These are phyloP conservation scores for Paelopatides confundens DNA, from an alignment of 53 echinoderm and acorn worm species.

Conservation along the genomic window DNA sequence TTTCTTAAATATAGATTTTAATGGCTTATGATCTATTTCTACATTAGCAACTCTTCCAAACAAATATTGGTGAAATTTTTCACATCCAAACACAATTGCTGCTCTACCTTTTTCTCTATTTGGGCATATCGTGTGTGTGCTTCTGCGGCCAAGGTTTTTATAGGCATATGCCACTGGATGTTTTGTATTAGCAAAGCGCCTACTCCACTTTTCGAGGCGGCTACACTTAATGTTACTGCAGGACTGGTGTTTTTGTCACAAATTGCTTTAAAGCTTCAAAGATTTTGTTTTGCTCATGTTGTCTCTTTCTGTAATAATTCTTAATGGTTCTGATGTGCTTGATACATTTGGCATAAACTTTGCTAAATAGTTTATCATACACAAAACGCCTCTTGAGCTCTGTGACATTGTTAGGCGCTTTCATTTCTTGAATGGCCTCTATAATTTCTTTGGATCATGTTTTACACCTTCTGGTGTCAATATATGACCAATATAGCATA, in stretches of 20 bases:
- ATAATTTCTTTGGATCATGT: not conserved
- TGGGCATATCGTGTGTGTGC: too few species aligned
- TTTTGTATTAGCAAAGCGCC: too few species aligned
- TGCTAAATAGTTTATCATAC: not conserved
- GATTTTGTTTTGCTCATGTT: not conserved
- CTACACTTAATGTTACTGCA: not conserved
- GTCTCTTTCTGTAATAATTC: too few species aligned
- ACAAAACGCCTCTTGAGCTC: not conserved
- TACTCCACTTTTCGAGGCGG: too few species aligned
- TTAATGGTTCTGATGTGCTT: too few species aligned
- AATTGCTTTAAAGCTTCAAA: not conserved
- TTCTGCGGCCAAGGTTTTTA: not conserved
- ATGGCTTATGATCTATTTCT: too few species aligned
- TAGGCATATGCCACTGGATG: not conserved
- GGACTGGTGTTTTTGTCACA: not conserved
- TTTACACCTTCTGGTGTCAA: not conserved
- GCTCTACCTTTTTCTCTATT: too few species aligned
- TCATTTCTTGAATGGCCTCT: not conserved
- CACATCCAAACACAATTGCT: too few species aligned
- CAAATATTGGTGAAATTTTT: too few species aligned
- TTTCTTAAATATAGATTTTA: too few species aligned
- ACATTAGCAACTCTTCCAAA: too few species aligned
- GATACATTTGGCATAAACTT: not conserved
- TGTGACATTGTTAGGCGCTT: not conserved
- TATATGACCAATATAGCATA: not conserved